Evolutionary conservation across 2,888 invertebrate genomes (phyloP).

Genomic region (Drosophila tanythrix): DNA sequence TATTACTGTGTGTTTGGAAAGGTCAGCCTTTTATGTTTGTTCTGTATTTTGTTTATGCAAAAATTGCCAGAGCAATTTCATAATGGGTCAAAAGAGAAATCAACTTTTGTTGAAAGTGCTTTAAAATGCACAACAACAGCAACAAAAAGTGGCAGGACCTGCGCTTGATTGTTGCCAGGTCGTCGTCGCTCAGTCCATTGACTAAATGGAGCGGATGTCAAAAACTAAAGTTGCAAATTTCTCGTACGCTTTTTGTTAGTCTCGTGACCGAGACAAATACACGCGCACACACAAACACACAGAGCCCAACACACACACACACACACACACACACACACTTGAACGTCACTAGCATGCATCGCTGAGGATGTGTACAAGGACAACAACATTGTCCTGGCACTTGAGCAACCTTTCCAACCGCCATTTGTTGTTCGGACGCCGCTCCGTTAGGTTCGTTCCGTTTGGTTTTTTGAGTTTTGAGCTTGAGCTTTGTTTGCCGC

Average conservation of each 20-base stretch:
- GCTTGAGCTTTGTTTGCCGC: constrained; percentile 50
- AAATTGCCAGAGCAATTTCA: constrained; percentile 78
- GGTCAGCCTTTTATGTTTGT: constrained; percentile 76
- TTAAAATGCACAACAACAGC: constrained; percentile 73
- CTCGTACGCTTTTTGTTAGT: constrained; percentile 50
- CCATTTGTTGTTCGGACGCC: constrained; percentile 75
- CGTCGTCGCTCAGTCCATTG: constrained; percentile 66
- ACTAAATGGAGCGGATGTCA: constrained; percentile 78
- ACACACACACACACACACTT: constrained; percentile 18
- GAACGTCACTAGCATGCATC: constrained; percentile 66
- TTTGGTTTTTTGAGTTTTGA: constrained; percentile 27
- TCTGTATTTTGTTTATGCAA: constrained; percentile 79
- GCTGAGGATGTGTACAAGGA: constrained; percentile 49
- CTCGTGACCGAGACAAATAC: constrained; percentile 10
- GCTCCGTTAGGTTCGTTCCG: constrained; percentile 58
- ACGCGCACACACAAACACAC: constrained; percentile 14
- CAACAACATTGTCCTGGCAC: constrained; percentile 57
- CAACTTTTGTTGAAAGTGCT: constrained; percentile 79
- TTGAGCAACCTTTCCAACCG: constrained; percentile 63
- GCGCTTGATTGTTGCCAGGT: constrained; percentile 75
- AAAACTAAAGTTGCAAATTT: constrained; percentile 73
- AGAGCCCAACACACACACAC: constrained; percentile 11
- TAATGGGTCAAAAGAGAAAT: constrained; percentile 81
- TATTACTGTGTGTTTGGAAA: constrained; percentile 45
- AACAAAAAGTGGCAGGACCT: constrained; percentile 48